Evolutionary conservation across 2,888 invertebrate species (phyloP), one percentile per base, ranked within the genome.

Genomic region (Catocala sponsa): DNA sequence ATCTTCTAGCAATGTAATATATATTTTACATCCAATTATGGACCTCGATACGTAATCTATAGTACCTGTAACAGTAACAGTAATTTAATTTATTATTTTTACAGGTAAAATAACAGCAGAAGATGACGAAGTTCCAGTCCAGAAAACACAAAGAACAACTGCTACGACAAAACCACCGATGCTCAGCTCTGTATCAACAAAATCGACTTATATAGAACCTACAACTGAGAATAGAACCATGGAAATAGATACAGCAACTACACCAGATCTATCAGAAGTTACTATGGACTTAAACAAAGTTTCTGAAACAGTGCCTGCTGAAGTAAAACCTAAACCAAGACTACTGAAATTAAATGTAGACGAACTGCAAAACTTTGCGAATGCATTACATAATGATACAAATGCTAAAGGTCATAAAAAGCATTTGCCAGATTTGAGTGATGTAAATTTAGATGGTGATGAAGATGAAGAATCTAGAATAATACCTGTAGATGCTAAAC

Each of bases 391-490:
- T 50, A 94, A 94, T 81, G 88, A 91, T 65, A 86, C 87, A 2
- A 74, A 78, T 43, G 68, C 78, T n/a, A 84, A 82, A 67, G 72
- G 63, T 53, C 68, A 80, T 48, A 90, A 86, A 68, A 94, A 91
- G 72, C 75, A 73, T 55, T 70, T 94, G 46, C 87, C 94, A 43
- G 97, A 97, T 86, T 91, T 97, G n/a, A 97, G 97, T 83, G 97
- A 97, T 85, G 97, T 97, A 15, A 97, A 96, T 77, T 95, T 97
- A 94, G 96, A 97, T 44, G 90, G 95, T 65, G 95, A 97, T 55
- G 97, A 96, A 11, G 91, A 91, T 0, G 92, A 91, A 11, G 77
- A 81, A 2, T 74, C 84, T 0, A 84, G 82, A 59, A 63, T 84
- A 43, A 65, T 80, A 12, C 50, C 69, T 0, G 56, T 70, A 32